phyloP scores from a whole-genome alignment of 2,888 invertebrate species.

The Orchestes rusci region DNA sequence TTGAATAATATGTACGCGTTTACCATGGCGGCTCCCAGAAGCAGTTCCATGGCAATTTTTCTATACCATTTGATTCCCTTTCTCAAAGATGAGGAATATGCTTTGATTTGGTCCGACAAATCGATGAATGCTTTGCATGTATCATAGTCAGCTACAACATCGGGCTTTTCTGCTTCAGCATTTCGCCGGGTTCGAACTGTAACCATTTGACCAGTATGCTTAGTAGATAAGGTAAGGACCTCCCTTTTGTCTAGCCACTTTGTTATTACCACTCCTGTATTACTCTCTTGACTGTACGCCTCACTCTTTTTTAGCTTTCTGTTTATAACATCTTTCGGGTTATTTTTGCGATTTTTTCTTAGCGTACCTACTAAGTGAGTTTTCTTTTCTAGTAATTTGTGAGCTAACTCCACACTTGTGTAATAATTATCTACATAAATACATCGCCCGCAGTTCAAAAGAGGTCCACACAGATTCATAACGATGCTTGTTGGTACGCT shows the following conservation, averaged over 20 bases:
- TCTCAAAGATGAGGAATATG: constrained; percentile 28
- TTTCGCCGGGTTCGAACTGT: neutral
- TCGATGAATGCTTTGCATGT: constrained; percentile 27
- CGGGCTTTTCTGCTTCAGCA: constrained; percentile 4
- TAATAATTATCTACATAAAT: constrained; percentile 12
- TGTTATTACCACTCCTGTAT: constrained; percentile 8
- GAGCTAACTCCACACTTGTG: constrained; percentile 23
- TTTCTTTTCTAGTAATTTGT: constrained; percentile 26
- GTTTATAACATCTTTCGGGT: constrained; percentile 27
- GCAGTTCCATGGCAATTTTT: constrained; percentile 30
- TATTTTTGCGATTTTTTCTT: constrained; percentile 30
- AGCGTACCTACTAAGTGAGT: constrained; percentile 33
- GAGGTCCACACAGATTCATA: constrained; percentile 17
- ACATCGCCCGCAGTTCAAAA: constrained; percentile 20
- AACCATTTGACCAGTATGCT: constrained; percentile 4
- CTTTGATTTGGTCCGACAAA: constrained; percentile 32
- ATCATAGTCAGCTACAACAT: constrained; percentile 10
- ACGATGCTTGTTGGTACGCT: constrained; percentile 25
- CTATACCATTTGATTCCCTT: constrained; percentile 32
- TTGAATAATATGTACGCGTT: constrained; percentile 20
- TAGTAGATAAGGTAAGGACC: constrained; percentile 7
- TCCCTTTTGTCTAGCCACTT: constrained; percentile 16
- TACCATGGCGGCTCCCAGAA: constrained; percentile 26
- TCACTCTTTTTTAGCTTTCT: constrained; percentile 26
- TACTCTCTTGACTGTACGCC: constrained; percentile 6